These are phyloP conservation scores for Trachelipus rathkii DNA, from an alignment of 1,140 invertebrate genomes.

Conservation along the genomic window DNA sequence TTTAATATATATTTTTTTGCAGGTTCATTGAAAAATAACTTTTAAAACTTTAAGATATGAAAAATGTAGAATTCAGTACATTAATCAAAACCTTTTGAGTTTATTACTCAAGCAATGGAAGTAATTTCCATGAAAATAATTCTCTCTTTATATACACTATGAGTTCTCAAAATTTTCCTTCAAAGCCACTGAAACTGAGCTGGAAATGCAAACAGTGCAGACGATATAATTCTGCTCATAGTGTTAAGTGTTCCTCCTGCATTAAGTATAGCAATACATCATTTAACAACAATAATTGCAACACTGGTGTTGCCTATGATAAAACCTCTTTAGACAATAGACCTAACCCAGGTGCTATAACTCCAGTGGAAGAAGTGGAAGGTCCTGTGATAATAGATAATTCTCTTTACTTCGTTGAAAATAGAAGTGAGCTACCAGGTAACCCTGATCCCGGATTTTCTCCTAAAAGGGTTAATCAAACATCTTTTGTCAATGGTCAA, in stretches of 20 bases:
- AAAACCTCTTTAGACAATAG: background rate
- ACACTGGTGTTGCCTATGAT: background rate
- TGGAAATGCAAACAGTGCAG: constrained; percentile 32
- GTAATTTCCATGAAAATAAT: background rate
- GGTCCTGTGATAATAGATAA: constrained; percentile 29
- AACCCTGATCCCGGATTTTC: background rate
- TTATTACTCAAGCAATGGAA: background rate
- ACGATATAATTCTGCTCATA: constrained; percentile 28
- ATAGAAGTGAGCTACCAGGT: background rate
- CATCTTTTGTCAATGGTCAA: background rate
- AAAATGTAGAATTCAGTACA: too few relatives aligned
- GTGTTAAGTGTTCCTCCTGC: constrained; percentile 26
- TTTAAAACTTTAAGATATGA: too few relatives aligned
- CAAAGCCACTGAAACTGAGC: constrained; percentile 16
- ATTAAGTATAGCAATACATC: constrained; percentile 25
- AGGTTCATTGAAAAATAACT: too few relatives aligned
- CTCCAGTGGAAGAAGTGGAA: constrained; percentile 31
- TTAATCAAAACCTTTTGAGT: too few relatives aligned
- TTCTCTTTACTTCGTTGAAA: constrained; percentile 25
- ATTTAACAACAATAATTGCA: constrained; percentile 6
- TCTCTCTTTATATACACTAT: background rate
- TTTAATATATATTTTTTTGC: too few relatives aligned
- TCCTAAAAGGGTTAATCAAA: background rate
- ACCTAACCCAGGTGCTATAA: constrained; percentile 7
- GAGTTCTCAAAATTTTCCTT: background rate